phyloP scores from a whole-genome alignment of 2,113 vertebrate genomes.

The Ophiodon elongatus region DNA sequence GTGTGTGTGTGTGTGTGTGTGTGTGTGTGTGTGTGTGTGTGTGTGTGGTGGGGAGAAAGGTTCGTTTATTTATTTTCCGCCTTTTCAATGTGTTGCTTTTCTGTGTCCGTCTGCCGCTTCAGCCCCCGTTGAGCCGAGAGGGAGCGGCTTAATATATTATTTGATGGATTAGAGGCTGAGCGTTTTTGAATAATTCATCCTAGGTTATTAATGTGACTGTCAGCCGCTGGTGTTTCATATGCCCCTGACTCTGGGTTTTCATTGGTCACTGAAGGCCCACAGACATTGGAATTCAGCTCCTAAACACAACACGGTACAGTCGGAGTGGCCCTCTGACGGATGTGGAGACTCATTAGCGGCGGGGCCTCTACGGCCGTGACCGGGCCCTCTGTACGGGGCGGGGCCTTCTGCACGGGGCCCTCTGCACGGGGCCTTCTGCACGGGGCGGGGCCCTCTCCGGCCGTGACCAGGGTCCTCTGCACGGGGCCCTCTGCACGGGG shows the following conservation, averaged over 20 bases:
- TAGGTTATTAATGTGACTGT: slow-evolving; percentile 83
- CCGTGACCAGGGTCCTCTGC: no score
- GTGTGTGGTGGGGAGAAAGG: no score
- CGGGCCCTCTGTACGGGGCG: no score
- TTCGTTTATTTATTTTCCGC: not conserved
- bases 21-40: no score
- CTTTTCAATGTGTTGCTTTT: slow-evolving; percentile 60
- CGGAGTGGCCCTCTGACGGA: slow-evolving; percentile 55
- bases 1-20: no score
- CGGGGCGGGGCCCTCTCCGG: no score
- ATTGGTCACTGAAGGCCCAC: slow-evolving; percentile 75
- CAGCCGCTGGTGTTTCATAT: slow-evolving; percentile 78
- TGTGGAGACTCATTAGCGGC: slow-evolving; percentile 59
- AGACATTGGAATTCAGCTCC: slow-evolving; percentile 69
- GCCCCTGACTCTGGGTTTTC: slow-evolving; percentile 73
- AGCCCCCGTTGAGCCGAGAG: slow-evolving; percentile 66
- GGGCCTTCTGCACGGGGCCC: no score
- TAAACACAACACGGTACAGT: slow-evolving; percentile 67
- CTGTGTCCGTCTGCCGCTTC: slow-evolving; percentile 68
- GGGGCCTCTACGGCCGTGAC: slow-evolving; percentile 33
- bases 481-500: no score
- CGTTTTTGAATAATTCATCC: slow-evolving; percentile 83
- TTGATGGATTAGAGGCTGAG: slow-evolving; percentile 83
- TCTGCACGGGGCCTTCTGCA: no score
- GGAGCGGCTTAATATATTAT: slow-evolving; percentile 80